Conservation (phyloP, 2,113 vertebrate genomes). For the Prunella fulvescens region DNA sequence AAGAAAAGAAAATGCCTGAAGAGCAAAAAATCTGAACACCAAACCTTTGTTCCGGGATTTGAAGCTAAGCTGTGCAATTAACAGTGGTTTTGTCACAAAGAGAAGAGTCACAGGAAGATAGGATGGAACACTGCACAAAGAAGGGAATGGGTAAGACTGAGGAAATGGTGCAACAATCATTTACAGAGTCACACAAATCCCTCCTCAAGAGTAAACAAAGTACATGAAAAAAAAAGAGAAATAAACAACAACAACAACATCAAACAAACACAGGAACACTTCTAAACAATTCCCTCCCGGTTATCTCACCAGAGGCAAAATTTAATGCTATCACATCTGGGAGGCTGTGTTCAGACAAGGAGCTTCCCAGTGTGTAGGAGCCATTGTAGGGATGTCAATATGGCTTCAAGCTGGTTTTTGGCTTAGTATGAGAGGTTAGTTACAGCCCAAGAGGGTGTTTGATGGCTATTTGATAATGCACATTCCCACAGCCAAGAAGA, state of each 20-base stretch:
- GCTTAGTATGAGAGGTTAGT: neutral
- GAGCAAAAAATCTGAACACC: conserved; percentile 6
- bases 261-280: neutral
- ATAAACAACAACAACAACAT: neutral
- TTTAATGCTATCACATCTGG: neutral
- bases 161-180: neutral
- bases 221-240: neutral
- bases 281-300: neutral
- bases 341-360: neutral
- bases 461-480: neutral
- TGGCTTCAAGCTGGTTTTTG: neutral
- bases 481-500: neutral
- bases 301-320: neutral
- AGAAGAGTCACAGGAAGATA: neutral
- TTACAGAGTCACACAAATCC: neutral
- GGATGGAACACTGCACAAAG: neutral
- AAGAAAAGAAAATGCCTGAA: conserved; percentile 1
- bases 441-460: neutral
- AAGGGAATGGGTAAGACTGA: neutral
- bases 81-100: neutral
- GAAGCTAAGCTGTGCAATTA: conserved; percentile 1
- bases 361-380: neutral
- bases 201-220: neutral
- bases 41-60: neutral
- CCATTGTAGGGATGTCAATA: neutral